Evolutionary conservation across 2,113 vertebrate genomes (phyloP).

Genomic region (Uropsilus gracilis): DNA sequence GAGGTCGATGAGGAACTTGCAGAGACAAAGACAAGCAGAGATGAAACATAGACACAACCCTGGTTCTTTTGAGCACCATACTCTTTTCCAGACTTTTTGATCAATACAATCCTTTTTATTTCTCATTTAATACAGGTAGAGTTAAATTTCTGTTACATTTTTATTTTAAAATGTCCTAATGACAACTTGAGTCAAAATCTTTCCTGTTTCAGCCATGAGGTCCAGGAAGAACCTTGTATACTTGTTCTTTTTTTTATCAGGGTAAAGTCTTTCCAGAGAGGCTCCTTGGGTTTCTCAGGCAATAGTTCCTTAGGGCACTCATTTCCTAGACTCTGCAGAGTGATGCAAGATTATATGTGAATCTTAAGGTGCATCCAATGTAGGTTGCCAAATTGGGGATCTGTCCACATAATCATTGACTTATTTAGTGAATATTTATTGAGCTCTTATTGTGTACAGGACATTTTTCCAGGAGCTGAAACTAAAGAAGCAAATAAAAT

Average conservation of each 20-base stretch:
- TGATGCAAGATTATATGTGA: not conserved
- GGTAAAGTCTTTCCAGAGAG: not conserved
- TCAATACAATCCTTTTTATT: not conserved
- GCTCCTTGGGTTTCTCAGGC: conserved; percentile 3
- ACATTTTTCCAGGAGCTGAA: not conserved
- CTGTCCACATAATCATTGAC: not conserved
- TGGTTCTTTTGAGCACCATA: not conserved
- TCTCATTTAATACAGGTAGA: not conserved
- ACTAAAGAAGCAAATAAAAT: conserved; percentile 1
- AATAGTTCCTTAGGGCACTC: not conserved
- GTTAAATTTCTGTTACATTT: conserved; percentile 12
- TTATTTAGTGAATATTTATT: conserved; percentile 45
- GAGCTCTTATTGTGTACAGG: conserved; percentile 18
- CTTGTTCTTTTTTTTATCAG: not conserved
- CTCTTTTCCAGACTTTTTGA: not conserved
- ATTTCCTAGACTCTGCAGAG: not conserved
- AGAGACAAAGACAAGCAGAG: conserved; percentile 19
- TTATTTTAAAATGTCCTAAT: conserved; percentile 35
- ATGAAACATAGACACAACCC: not conserved
- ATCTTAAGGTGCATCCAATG: not conserved
- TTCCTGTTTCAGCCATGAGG: not conserved
- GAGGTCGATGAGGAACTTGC: not conserved
- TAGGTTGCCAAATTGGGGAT: not conserved
- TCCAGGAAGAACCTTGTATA: not conserved
- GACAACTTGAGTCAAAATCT: conserved; percentile 13